Base-by-base conservation (phyloP, 1,140 invertebrate genomes). In the Calycopis cecrops region DNA sequence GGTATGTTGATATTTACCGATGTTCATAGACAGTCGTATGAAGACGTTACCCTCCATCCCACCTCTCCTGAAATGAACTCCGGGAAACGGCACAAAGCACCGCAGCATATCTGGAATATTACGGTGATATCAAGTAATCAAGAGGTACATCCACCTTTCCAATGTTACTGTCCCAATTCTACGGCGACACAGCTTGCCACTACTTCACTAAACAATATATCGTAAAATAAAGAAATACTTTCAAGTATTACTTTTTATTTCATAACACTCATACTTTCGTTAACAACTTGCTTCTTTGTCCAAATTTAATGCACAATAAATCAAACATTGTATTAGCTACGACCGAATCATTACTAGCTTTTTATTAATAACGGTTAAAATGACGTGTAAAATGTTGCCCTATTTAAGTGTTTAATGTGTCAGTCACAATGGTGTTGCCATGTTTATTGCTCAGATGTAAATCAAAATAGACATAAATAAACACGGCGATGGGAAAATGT, bases 381-480 rank as follows among this genome's bases (percentile, higher is more conserved):
- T 71, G 69, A 69, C 63, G 47, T 60, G 57, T 37, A 35, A 17
- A 56, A 42, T 63, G 60, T 69, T 63, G 62, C 64, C 61, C 56
- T 62, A 62, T 67, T 71, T 71, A 64, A 70, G 44, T 38, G 64
- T 66, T 62, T 60, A 42, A 63, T 62, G 60, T 58, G 64, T 61
- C 62, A 59, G 57, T 55, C 50, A 67, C 67, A 69, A 72, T 65
- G 52, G 67, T 69, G 63, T 66, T 63, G 62, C 59, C 42, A 66
- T 28, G 64, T 69, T 72, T 69, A 72, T 63, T 28, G 6, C 21
- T 28, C 34, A 60, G 56, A 16, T 50, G 62, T 72, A 72, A 72
- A 72, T 72, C 69, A 72, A 62, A 65, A 63, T 33, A 34, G 48
- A 53, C 48, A 60, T 72, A 67, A 71, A 71, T 69, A 48, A 28